Base-by-base conservation (phyloP, 1,140 invertebrate genomes). In the Pogonomyrmex californicus region DNA sequence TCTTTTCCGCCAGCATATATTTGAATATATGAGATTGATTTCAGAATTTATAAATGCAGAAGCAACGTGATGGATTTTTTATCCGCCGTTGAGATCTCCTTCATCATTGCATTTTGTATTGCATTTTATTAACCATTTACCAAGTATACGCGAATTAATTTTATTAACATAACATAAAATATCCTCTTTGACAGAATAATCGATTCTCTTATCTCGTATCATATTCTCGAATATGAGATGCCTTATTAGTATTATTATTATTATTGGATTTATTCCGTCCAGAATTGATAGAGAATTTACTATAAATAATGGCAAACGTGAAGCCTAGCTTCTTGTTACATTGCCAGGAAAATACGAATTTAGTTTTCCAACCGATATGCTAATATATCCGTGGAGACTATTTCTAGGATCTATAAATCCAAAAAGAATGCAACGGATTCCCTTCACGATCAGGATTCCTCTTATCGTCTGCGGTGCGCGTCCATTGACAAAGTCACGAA, bases 361-460 rank as follows among this genome's bases (percentile, higher is more conserved):
- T 49, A 66, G 41, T 41, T 10, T 49, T 47, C 17, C n/a, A 36
- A 38, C 2, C 10, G 49, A 6, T 36, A 60, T 38, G 63, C 63
- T 17, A 33, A 5, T 36, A 44, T 56, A 51, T 36, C 12, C 4
- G 10, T 5, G 33, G 66, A 10, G 30, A 56, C 79, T 75, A 49
- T 75, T 47, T 75, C 75, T 58, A 79, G 49, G 51, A 85, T 79
- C 38, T 83, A 83, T 60, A 89, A 88, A 86, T 89, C 78, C 85
- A 76, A 86, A 86, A 86, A 89, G 56, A 51, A 49, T 78, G 17
- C 86, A 86, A 88, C 70, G 63, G 85, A 87, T 89, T 90, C 88
- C 75, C 36, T 89, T 38, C 63, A 79, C 66, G 89, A 90, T 89
- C 56, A 41, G 76, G 49, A 85, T 83, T 87, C 73, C 73, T 14